Base-by-base conservation (phyloP, 35 echinoderm and acorn worm genomes). In the Ophioderma brevispina region DNA sequence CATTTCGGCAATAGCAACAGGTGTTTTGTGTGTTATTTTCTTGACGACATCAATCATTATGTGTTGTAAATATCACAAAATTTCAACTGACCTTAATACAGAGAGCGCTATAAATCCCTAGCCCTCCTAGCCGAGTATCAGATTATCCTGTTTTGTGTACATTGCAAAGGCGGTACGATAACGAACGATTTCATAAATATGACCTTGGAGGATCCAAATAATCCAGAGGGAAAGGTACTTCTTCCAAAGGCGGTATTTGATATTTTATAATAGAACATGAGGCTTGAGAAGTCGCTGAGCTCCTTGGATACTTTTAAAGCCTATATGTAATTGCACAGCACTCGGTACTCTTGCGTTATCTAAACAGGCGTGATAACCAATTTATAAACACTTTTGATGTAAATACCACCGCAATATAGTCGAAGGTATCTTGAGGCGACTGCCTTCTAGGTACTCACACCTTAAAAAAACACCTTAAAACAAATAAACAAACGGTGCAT, bases 181-280 rank as follows among this genome's bases (percentile, higher is more conserved):
- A 25, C n/a, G 59, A 70, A 70, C 59, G 15, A n/a, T n/a, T n/a
- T n/a, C 23, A 25, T 70, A 25, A 15, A 70, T 25, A 70, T 70
- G 59, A 70, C 59, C n/a, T 25, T 70, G n/a, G 59, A 70, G 59
- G 59, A 70, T 70, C 59, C 59, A 70, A 70, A 25, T 70, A 70
- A 70, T 70, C 59, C 59, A 30, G 59, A 70, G n/a, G 59, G 59
- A 70, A 70, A 70, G n/a, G 59, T 70, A 25, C 59, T 70, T 13
- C 59, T 70, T 2, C 59, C 59, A 25, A 70, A 70, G n/a, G 59
- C 10, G 23, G 59, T 70, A 13, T 70, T 70, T 70, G 59, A 70
- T 30, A 30, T 70, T 70, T 30, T 70, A 70, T 70, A 70, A 70
- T 25, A 70, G 28, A 25, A 70, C 59, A 25, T 25, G 10, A 70